Evolutionary conservation across 1,140 invertebrate genomes (phyloP), one percentile per base, ranked within the genome.

Genomic region (Lutraria rhynchaena): DNA sequence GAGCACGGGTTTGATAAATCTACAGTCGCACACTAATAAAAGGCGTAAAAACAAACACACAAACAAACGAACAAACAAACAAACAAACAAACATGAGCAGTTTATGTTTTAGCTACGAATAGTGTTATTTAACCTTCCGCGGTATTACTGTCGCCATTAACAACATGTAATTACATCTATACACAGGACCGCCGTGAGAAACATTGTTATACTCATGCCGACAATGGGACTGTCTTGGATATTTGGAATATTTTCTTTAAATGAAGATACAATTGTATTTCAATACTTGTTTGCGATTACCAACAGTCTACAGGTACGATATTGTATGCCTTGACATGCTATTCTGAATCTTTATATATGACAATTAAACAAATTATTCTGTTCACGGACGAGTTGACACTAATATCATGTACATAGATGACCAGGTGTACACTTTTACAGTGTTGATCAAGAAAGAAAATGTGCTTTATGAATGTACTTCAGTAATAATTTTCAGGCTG

Each of bases 231-330:
- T 89, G 22, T 85, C 86, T 3, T 90, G 89, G 89, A 58, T 88
- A 17, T 86, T 90, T 81, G 88, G 89, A 24, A 83, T 89, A 11
- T 80, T 90, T 17, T 83, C 89, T 22, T 83, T 90, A 57, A 89
- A 89, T 65, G 69, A 86, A 27, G 75, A 88, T 3, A 80, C 80
- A 17, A 44, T 88, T 1, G 84, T 87, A 3, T 90, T 90, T 55
- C 87, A 90, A 73, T 88, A 89, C 60, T 41, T 90, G n/a, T 90
- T 90, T 75, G 83, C 87, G 15, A 74, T 89, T 24, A 83, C 82
- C 49, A 90, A 89, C 70, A 87, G 87, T 37, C 55, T 89, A 37
- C 89, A 90, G 88, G 89, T 89, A 76, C n/a, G n/a, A 61, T 63
- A 51, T 19, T 15, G 11, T 7, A n/a, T 33, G 17, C 22, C 57